A percentile compares a stretch with the other conserved stretches of the same genome.
phyloP scores from a whole-genome alignment of 53 echinoderm and acorn worm species.

The Arbacia lixula region DNA sequence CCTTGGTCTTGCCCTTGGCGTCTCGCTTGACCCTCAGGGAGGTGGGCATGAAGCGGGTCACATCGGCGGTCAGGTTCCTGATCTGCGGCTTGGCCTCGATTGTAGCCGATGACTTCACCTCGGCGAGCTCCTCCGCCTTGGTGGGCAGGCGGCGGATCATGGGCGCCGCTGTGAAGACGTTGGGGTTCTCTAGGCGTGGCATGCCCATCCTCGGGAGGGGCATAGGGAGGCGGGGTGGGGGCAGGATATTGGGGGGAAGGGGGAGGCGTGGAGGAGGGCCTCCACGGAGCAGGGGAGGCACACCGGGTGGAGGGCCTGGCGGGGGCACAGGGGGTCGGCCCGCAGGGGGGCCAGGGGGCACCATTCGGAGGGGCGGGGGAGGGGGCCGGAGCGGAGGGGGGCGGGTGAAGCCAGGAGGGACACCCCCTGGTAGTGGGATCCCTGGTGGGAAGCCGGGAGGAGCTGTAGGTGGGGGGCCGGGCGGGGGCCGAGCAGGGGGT shows the following conservation, averaged over 20 bases:
- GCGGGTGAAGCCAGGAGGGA: constrained; percentile 56
- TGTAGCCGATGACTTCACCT: constrained; percentile 84
- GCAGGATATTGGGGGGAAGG: constrained; percentile 65
- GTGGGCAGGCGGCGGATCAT: constrained; percentile 81
- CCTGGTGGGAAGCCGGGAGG: constrained; percentile 87
- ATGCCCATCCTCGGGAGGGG: constrained; percentile 41
- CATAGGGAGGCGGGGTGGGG: constrained; percentile 48
- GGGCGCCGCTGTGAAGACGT: constrained; percentile 92
- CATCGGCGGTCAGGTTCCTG: constrained; percentile 94
- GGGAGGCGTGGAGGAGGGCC: constrained; percentile 53
- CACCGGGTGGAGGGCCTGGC: constrained; percentile 93
- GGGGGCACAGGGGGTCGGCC: constrained; percentile 89
- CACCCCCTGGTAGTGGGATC: constrained; percentile 40
- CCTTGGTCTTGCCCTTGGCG: constrained; percentile 71
- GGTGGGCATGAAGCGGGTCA: constrained; percentile 91
- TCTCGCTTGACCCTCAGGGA: constrained; percentile 85
- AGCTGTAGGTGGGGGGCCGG: constrained; percentile 83
- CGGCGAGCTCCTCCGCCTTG: constrained; percentile 68
- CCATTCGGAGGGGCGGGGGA: constrained; percentile 81
- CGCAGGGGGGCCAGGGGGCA: constrained; percentile 87
- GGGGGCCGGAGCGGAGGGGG: constrained; percentile 77
- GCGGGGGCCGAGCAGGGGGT: constrained; percentile 78
- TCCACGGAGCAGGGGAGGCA: constrained; percentile 73
- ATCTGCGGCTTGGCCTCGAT: constrained; percentile 97
- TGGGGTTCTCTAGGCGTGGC: constrained; percentile 83